A percentile compares a stretch with the other conserved stretches of the same genome.
These are phyloP conservation scores for Pogonomyrmex barbatus DNA, from an alignment of 1,140 invertebrate genomes.

Conservation along the genomic window DNA sequence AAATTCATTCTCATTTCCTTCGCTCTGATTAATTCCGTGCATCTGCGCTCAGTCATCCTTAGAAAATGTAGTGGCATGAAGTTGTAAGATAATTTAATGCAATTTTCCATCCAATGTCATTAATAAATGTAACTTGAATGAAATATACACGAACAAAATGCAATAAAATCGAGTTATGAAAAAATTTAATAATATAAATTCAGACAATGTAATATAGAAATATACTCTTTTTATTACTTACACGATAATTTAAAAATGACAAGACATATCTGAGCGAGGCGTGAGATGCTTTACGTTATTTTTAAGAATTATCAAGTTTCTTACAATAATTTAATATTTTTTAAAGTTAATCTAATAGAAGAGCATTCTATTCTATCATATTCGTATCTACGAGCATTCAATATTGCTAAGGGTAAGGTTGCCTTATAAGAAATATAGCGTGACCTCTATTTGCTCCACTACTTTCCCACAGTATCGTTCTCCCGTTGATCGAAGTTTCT, in stretches of 20 bases:
- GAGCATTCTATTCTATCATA: background rate
- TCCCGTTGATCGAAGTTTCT: conserved; percentile 42
- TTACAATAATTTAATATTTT: conserved; percentile 16
- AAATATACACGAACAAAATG: conserved; percentile 14
- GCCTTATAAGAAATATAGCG: conserved; percentile 16
- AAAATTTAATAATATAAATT: conserved; percentile 1
- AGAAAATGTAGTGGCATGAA: background rate
- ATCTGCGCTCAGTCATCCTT: background rate
- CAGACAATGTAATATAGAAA: conserved; percentile 7
- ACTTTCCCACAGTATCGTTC: conserved; percentile 17
- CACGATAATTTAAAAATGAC: background rate
- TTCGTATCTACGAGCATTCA: background rate
- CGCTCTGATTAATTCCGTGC: conserved; percentile 1
- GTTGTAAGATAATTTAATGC: background rate
- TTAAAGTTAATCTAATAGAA: conserved; percentile 14
- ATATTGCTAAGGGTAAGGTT: conserved; percentile 24
- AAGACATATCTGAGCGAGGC: background rate
- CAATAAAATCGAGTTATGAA: conserved; percentile 6
- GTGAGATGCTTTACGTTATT: background rate
- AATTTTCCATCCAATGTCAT: background rate
- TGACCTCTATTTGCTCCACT: conserved; percentile 50
- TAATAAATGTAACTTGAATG: background rate
- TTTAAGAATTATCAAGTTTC: conserved; percentile 37
- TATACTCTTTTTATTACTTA: background rate
- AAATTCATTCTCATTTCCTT: conserved; percentile 43